Conservation (phyloP, 2,797 vertebrate species). For the Columba guinea region DNA sequence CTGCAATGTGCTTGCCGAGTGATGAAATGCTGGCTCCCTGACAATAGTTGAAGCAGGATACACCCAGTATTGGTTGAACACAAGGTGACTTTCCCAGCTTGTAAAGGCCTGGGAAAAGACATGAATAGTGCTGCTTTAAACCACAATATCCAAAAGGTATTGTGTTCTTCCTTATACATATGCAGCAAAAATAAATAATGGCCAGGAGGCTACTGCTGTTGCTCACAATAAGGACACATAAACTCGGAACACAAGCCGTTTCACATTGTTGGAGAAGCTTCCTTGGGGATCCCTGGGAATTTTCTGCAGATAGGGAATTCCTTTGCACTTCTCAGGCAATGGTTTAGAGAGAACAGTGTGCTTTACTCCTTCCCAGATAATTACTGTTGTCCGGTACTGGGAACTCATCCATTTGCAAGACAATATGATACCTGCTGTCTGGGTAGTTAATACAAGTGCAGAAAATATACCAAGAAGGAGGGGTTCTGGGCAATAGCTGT, state of each 20-base stretch:
- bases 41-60: constrained; percentile 67
- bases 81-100: constrained; percentile 68
- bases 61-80: constrained; percentile 70
- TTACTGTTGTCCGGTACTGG: background rate
- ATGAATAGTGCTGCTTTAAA: constrained; percentile 41
- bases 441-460: background rate
- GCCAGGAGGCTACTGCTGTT: background rate
- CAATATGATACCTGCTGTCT: background rate
- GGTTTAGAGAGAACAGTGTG: background rate
- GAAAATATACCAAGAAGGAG: background rate
- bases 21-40: constrained; percentile 68
- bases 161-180: background rate
- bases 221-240: background rate
- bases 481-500: background rate
- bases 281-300: background rate
- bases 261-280: background rate
- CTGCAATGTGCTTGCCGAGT: constrained; percentile 48
- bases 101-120: constrained; percentile 63
- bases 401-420: background rate
- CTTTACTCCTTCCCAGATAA: background rate
- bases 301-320: background rate
- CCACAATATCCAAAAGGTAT: constrained; percentile 37
- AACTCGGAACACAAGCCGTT: background rate
- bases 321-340: background rate
- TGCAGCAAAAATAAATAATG: constrained; percentile 30